Percentiles rank a stretch among this genome's conserved stretches.
Evolutionary conservation across 2,113 vertebrate genomes (phyloP).

Genomic region (Ochotona curzoniae): DNA sequence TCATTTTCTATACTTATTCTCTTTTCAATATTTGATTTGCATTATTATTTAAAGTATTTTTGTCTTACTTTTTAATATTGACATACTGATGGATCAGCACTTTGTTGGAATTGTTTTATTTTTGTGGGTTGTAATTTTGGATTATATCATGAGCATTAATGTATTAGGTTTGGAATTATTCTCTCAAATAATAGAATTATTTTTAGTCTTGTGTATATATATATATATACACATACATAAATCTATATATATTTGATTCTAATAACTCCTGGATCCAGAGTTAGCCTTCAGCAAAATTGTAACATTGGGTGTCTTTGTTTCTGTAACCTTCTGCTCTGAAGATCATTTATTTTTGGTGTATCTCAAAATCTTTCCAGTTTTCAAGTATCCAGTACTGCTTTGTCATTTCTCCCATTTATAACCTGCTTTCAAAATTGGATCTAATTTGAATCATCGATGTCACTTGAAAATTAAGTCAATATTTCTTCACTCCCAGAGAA

Average conservation of each 20-base stretch:
- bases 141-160: constrained; percentile 48
- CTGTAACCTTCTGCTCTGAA: constrained; percentile 56
- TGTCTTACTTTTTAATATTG: constrained; percentile 59
- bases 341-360: constrained; percentile 73
- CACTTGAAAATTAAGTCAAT: constrained; percentile 74
- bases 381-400: constrained; percentile 55
- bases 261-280: constrained; percentile 64
- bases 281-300: constrained; percentile 77
- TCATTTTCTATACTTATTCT: constrained; percentile 22
- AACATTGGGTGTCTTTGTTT: constrained; percentile 70
- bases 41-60: constrained; percentile 52
- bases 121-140: constrained; percentile 41
- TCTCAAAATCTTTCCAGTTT: constrained; percentile 51
- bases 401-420: constrained; percentile 52
- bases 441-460: constrained; percentile 71
- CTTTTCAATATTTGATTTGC: constrained; percentile 5
- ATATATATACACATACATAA: too few species aligned
- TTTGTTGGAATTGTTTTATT: constrained; percentile 48
- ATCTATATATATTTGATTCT: constrained; percentile 70
- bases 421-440: constrained; percentile 58
- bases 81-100: constrained; percentile 26
- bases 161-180: constrained; percentile 62
- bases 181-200: constrained; percentile 71
- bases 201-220: constrained; percentile 63
- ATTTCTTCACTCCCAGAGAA: constrained; percentile 61